Evolutionary conservation across 2,113 vertebrate species (phyloP).

Genomic region (Solea solea): DNA sequence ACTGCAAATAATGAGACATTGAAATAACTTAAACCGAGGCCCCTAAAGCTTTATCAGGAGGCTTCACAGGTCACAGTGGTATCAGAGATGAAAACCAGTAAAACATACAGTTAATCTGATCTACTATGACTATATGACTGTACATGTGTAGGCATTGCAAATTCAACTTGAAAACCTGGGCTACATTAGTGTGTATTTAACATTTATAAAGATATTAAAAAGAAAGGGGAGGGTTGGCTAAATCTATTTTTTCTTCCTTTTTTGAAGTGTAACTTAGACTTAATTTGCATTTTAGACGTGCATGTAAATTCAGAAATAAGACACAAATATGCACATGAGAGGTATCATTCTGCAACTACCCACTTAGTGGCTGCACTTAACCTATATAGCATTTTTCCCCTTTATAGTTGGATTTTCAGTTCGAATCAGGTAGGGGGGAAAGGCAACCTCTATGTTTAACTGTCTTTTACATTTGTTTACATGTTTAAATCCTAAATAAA

Average conservation of each 20-base stretch:
- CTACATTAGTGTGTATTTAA: background rate
- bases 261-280: background rate
- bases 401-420: constrained; percentile 4
- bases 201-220: background rate
- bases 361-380: constrained; percentile 47
- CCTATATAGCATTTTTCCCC: constrained; percentile 38
- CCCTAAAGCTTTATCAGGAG: too few species aligned
- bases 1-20: too few species aligned
- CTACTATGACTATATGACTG: background rate
- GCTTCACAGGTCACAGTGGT: background rate
- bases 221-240: too few species aligned
- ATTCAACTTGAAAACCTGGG: background rate
- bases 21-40: too few species aligned
- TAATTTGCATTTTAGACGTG: background rate
- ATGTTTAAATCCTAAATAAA: background rate
- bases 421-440: too few species aligned
- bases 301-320: constrained; percentile 20
- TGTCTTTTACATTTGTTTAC: background rate
- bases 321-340: constrained; percentile 23
- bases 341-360: constrained; percentile 46
- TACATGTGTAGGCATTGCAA: background rate
- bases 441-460: background rate
- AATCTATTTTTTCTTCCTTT: too few species aligned
- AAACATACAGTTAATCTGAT: background rate
- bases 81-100: background rate